phyloP scores from a whole-genome alignment of 2,888 invertebrate species.

The Hirtodrosophila confusa region DNA sequence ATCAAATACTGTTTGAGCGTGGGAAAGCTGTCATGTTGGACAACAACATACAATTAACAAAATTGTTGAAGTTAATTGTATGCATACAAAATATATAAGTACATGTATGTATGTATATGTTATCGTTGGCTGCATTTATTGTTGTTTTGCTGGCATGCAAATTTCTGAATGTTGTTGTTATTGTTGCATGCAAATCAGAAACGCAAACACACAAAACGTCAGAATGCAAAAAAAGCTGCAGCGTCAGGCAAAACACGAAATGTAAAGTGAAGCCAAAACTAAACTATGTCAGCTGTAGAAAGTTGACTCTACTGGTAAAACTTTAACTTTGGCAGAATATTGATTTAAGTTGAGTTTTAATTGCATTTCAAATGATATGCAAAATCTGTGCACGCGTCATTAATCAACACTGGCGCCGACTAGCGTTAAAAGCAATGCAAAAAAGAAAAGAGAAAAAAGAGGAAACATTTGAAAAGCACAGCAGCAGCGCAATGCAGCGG shows the following conservation, averaged over 20 bases:
- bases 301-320: slow-evolving; percentile 8
- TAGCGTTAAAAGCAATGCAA: not conserved
- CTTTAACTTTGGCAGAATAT: slow-evolving; percentile 16
- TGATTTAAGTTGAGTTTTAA: slow-evolving; percentile 44
- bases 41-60: not conserved
- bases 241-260: slow-evolving; percentile 23
- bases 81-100: slow-evolving; percentile 3
- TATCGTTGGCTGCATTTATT: slow-evolving; percentile 26
- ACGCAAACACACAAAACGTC: slow-evolving; percentile 45
- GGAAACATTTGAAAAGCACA: too few relatives aligned
- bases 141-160: slow-evolving; percentile 51
- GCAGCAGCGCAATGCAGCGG: not conserved
- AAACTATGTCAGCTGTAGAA: slow-evolving; percentile 15
- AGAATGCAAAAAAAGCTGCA: slow-evolving; percentile 21
- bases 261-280: slow-evolving; percentile 7
- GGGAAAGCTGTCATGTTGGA: slow-evolving; percentile 22
- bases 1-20: slow-evolving; percentile 9
- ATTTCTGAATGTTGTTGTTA: slow-evolving; percentile 27
- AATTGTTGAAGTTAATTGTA: slow-evolving; percentile 17
- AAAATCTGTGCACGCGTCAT: slow-evolving; percentile 31
- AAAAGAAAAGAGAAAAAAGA: slow-evolving; percentile 25
- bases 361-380: slow-evolving; percentile 47
- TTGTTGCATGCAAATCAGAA: slow-evolving; percentile 51
- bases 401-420: slow-evolving; percentile 43
- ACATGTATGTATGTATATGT: slow-evolving; percentile 1